Evolutionary conservation across 2,113 vertebrate species (phyloP), one percentile per base, ranked within the genome.

Genomic region (Rynchops niger): DNA sequence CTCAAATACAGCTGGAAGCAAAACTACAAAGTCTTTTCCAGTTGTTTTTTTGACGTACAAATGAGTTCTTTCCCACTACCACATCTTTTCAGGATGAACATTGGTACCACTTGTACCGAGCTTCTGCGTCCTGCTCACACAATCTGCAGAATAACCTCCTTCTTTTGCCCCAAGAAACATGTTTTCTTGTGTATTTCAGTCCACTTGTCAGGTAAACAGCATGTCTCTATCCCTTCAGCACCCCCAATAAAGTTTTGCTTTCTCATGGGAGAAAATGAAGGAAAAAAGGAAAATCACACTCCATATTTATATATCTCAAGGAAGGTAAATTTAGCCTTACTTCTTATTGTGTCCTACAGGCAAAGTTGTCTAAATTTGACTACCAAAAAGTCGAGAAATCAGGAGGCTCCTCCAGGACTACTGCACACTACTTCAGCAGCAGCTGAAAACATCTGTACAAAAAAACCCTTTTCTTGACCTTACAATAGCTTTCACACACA

Each of bases 31-130:
- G 36, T 83, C 15, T 56, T 86, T 65, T 59, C 62, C 53, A 70
- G 42, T 50, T 9, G 52, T 73, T 88, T 2, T 73, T 88, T 2
- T 56, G 58, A 72, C 4, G 4, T 7, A 27, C 27, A 47, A 72
- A 82, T 50, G 49, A 67, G 19, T 8, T 56, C 36, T 47, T 42
- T 58, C 26, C 49, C 30, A 43, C 20, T 47, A 59, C 20, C 8
- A 8, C 13, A 49, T 47, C 43, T 88, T 90, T 73, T 56, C 36
- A 72, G 53, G 23, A 67, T 36, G 62, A 69, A 61, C 34, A 69
- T 17, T 1, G 1, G 34, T 55, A 70, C 32, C 1, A 1, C 49
- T 52, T 34, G 26, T 13, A 85, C 53, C 2, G 0, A 89, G 73
- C 16, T 78, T 49, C 52, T 36, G 27, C 61, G 90, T 42, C 14